A percentile compares a stretch with the other conserved stretches of the same genome.
Evolutionary conservation across 2,113 vertebrate genomes (phyloP).

Genomic region (Melanerpes aurifrons): DNA sequence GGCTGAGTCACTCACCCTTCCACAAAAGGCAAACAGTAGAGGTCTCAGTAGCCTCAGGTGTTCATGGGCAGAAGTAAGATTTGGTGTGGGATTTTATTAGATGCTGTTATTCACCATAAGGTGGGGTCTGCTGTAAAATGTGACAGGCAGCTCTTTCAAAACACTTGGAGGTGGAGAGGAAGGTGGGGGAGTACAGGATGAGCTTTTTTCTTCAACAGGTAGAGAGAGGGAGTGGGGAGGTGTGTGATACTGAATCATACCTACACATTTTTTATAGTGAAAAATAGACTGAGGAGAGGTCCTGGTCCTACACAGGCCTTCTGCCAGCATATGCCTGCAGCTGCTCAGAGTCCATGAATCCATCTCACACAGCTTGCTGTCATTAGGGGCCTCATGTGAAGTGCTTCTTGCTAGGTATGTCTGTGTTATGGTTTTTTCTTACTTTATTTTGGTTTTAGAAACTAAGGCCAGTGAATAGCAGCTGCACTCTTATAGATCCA

Average conservation of each 20-base stretch:
- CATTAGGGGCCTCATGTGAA: background rate
- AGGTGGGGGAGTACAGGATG: background rate
- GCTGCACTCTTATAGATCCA: background rate
- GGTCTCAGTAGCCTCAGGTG: background rate
- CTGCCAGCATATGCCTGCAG: accelerated
- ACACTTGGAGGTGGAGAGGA: background rate
- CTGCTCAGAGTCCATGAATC: background rate
- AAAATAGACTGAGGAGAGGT: background rate
- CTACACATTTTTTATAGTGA: background rate
- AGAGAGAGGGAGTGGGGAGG: background rate
- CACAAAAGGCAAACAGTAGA: background rate
- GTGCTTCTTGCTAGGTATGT: background rate
- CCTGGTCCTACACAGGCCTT: background rate
- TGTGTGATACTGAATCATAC: background rate
- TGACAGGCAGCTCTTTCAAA: constrained; percentile 7
- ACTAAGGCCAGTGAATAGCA: background rate
- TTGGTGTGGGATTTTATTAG: background rate
- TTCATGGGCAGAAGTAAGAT: background rate
- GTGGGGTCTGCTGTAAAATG: background rate
- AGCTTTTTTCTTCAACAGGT: background rate
- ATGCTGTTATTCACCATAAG: background rate
- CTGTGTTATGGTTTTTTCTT: background rate
- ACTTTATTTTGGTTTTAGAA: background rate
- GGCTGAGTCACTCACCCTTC: background rate
- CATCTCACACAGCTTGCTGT: background rate